Base-by-base conservation (phyloP, 2,113 vertebrate genomes). In the Cinclus mexicanus region DNA sequence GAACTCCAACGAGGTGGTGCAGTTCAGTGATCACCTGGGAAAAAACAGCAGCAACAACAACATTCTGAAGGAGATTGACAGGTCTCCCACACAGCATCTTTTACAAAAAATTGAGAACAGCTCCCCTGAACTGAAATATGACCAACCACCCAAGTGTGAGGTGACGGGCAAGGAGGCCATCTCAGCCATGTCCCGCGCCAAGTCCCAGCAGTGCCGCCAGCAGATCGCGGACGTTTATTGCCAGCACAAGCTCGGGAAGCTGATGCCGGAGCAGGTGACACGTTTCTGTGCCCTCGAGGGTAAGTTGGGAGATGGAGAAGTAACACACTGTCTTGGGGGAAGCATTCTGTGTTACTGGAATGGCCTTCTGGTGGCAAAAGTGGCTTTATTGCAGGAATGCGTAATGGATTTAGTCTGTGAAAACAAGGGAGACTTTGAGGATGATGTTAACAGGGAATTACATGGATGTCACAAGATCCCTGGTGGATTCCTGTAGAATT, bases 111-210 rank as follows among this genome's bases (percentile, higher is more conserved):
- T 44, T 25, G 97, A 96, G 24, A 97, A 10, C 93, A 94, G 87
- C 57, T 98, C 59, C 76, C 97, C 98, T 0, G 99, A 99, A 59
- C 93, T 98, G 82, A 98, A 97, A 24, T 98, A 99, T 0, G 99
- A 99, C 56, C 98, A 98, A 22, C 97, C 98, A 0, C 98, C 98
- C 9, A 98, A 98, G 96, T 99, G 99, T 11, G 99, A 99, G 96
- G 99, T 99, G 92, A 98, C 98, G 0, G 99, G 99, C 87, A 99
- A 99, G 95, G 99, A 99, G 95, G 99, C 99, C 11, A 98, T 99
- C 94, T 99, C 99, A 0, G 99, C 99, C 50, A 97, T 99, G 71
- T 98, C 99, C 82, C 98, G 99, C 3, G 96, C 99, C 42, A 99
- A 99, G 94, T 99, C 98, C 79, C 98, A 98, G 92, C 99, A 98